Conservation (phyloP, 2,888 invertebrate species). For the Argyra leucocephala region DNA sequence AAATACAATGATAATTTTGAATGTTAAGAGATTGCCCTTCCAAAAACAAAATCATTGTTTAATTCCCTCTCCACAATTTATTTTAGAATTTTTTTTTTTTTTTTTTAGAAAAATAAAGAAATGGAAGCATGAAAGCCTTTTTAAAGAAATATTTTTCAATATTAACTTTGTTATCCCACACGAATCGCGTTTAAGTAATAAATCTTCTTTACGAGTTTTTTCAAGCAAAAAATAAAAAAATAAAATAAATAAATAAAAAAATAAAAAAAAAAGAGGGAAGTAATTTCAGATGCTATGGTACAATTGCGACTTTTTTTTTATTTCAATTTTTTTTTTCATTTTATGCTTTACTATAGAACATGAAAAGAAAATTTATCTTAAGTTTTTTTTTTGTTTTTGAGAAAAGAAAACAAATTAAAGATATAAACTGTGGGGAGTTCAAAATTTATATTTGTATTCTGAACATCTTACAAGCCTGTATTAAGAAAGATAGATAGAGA, state of each 20-base stretch:
- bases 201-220: conserved; percentile 23
- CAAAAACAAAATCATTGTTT: neutral
- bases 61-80: neutral
- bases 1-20: too few relatives aligned
- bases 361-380: neutral
- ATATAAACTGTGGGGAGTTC: conserved; percentile 23
- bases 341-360: neutral
- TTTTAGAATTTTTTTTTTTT: conserved; percentile 14
- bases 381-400: neutral
- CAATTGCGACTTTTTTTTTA: neutral
- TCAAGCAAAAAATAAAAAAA: conserved; percentile 21
- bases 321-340: neutral
- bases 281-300: neutral
- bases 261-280: conserved; percentile 16
- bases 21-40: too few relatives aligned
- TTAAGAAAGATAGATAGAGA: neutral
- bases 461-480: neutral
- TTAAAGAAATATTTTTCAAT: neutral
- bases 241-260: conserved; percentile 17
- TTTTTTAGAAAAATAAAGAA: conserved; percentile 13
- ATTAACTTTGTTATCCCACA: conserved; percentile 14
- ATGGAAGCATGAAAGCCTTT: conserved; percentile 5
- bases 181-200: conserved; percentile 26
- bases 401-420: conserved; percentile 20
- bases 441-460: conserved; percentile 15